Conservation (phyloP, 2,797 vertebrate genomes). For the Argya squamiceps region DNA sequence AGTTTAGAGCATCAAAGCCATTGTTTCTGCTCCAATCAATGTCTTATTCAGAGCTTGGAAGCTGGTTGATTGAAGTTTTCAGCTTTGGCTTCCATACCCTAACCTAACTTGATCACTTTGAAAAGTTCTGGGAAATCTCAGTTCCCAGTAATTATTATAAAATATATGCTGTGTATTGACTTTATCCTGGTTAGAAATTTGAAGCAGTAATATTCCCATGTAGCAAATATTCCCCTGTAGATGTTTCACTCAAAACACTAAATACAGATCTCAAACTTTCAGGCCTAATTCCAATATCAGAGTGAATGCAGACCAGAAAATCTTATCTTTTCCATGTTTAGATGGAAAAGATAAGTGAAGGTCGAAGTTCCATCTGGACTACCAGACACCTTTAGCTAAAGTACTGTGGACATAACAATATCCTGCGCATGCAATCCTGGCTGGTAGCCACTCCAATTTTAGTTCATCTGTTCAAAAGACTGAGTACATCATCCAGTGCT, state of each 20-base stretch:
- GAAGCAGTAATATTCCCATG: background rate
- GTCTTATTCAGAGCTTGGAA: background rate
- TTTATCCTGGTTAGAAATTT: background rate
- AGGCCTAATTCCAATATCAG: background rate
- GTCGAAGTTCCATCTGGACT: background rate
- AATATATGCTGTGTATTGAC: fast-evolving
- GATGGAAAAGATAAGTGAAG: background rate
- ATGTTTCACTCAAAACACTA: background rate
- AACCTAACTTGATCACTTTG: background rate
- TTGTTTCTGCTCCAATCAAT: background rate
- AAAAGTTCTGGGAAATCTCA: background rate
- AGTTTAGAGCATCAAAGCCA: background rate
- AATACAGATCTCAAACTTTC: background rate
- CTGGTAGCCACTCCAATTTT: background rate
- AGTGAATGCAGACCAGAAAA: background rate
- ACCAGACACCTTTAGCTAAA: background rate
- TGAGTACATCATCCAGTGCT: background rate
- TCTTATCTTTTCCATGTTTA: background rate
- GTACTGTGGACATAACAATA: background rate
- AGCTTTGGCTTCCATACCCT: background rate
- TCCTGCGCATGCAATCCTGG: background rate
- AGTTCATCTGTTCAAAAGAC: background rate
- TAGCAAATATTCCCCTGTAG: background rate
- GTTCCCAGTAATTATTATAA: background rate
- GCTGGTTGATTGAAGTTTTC: background rate